phyloP scores from a whole-genome alignment of 2,888 invertebrate genomes.

The Parnassius smintheus region DNA sequence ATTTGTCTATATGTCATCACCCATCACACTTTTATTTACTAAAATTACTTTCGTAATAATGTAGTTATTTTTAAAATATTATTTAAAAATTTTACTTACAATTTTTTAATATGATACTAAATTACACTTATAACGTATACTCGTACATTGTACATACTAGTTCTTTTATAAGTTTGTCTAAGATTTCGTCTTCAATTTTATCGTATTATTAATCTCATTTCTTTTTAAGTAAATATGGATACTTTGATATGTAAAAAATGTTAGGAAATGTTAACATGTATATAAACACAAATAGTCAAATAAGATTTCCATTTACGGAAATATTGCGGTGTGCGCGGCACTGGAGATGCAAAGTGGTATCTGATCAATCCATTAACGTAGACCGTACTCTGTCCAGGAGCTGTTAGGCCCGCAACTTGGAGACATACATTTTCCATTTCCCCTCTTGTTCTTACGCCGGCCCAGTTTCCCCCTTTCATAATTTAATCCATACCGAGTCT shows the following conservation, averaged over 20 bases:
- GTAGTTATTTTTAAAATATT: no score
- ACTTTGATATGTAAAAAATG: no score
- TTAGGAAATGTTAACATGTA: not conserved
- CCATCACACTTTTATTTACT: no score
- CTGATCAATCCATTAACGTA: conserved; percentile 77
- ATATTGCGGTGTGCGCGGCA: conserved; percentile 23
- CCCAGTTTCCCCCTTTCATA: conserved; percentile 69
- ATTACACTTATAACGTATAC: no score
- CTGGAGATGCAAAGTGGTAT: conserved; percentile 55
- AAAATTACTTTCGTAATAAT: no score
- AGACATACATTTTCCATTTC: conserved; percentile 80
- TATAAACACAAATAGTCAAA: conserved; percentile 11
- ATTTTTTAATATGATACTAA: not conserved
- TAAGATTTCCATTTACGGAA: conserved; percentile 28
- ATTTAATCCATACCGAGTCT: conserved; percentile 74
- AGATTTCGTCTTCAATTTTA: no score
- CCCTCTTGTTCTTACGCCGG: conserved; percentile 60
- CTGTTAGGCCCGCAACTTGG: conserved; percentile 69
- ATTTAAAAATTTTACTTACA: no score
- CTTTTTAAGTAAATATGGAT: no score
- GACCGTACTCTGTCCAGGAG: conserved; percentile 63
- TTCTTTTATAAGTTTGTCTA: no score
- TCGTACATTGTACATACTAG: no score
- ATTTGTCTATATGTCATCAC: no score
- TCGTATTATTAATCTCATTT: no score